These are phyloP conservation scores for Ferdinandea cuprea DNA, from an alignment of 2,888 invertebrate species.

Conservation along the genomic window DNA sequence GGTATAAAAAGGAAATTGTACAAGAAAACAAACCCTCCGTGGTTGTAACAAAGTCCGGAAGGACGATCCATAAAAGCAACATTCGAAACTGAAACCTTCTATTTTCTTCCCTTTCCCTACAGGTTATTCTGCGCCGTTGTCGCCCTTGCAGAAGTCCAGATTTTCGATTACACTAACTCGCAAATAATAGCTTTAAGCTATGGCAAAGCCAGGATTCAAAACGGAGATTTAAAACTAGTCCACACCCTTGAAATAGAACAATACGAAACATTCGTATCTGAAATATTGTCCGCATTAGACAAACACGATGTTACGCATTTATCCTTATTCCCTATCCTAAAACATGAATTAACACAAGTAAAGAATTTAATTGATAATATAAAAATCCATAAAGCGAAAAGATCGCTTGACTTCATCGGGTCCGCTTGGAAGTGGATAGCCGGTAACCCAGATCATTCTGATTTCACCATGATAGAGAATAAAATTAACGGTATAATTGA, in stretches of 20 bases:
- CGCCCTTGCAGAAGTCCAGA: slow-evolving; percentile 1
- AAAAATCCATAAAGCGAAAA: background rate
- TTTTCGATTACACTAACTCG: too few species aligned
- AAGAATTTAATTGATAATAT: slow-evolving; percentile 15
- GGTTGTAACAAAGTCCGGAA: slow-evolving; percentile 17
- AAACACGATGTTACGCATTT: too few species aligned
- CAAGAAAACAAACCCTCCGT: slow-evolving; percentile 15
- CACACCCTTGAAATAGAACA: slow-evolving; percentile 27
- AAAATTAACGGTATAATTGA: slow-evolving; percentile 5
- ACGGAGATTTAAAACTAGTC: slow-evolving; percentile 30
- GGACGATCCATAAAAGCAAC: too few species aligned
- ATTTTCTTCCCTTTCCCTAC: background rate
- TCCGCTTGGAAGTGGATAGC: slow-evolving; percentile 16
- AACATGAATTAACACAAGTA: too few species aligned
- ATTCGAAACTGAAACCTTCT: slow-evolving; percentile 6
- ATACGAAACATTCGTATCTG: slow-evolving; percentile 16
- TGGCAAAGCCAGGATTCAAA: slow-evolving; percentile 33
- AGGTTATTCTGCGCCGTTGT: slow-evolving; percentile 3
- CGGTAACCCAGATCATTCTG: slow-evolving; percentile 11
- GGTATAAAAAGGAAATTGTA: slow-evolving; percentile 29
- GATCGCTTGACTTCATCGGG: background rate
- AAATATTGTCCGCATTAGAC: background rate
- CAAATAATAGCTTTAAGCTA: background rate
- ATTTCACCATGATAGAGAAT: background rate
- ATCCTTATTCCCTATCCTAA: too few species aligned